phyloP scores from a whole-genome alignment of 2,113 vertebrate genomes.

The Ursus arctos region DNA sequence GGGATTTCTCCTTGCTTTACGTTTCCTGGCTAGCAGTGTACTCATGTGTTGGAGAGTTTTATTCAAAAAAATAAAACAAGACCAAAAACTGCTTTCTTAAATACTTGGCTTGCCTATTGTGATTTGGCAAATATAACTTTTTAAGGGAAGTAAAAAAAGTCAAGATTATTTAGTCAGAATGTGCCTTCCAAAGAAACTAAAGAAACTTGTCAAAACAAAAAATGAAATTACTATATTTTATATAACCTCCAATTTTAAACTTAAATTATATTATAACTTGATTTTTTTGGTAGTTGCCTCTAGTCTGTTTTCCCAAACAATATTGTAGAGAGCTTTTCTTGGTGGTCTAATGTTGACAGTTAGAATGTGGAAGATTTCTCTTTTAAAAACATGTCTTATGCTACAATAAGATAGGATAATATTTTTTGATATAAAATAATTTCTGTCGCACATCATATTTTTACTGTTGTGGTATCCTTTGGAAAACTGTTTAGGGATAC shows the following conservation, averaged over 20 bases:
- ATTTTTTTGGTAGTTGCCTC: neutral
- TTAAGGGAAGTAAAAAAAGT: neutral
- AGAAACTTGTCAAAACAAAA: neutral
- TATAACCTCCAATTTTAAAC: neutral
- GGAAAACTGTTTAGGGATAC: neutral
- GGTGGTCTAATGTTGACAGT: neutral
- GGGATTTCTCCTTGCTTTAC: neutral
- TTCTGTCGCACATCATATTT: neutral
- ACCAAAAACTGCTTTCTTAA: neutral
- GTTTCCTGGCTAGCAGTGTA: neutral
- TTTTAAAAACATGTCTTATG: neutral
- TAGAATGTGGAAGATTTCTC: neutral
- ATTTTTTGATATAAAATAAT: neutral
- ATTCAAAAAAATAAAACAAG: neutral
- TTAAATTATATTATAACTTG: neutral
- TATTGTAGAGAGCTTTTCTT: neutral
- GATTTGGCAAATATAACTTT: neutral
- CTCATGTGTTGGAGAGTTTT: constrained; percentile 9
- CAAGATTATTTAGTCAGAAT: neutral
- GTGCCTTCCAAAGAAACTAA: neutral
- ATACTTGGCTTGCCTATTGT: neutral
- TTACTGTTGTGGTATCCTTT: neutral
- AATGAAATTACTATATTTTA: neutral
- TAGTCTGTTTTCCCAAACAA: neutral
- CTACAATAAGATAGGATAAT: neutral